A percentile compares a stretch with the other conserved stretches of the same genome.
Evolutionary conservation across 2,888 invertebrate species (phyloP).

Genomic region (Epirrita christyi): DNA sequence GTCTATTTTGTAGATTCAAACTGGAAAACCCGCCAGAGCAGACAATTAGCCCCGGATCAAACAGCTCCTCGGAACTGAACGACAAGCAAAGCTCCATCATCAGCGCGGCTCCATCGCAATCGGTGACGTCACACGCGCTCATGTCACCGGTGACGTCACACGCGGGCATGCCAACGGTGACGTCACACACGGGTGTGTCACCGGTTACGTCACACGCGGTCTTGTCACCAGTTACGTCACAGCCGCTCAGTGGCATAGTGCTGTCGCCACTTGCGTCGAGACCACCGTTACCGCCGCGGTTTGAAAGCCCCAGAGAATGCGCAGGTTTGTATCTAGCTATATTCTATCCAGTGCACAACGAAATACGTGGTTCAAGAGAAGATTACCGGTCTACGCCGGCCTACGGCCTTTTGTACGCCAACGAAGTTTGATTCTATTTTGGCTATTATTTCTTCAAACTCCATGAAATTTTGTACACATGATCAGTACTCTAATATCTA

Average conservation of each 20-base stretch:
- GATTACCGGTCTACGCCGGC: too few species aligned
- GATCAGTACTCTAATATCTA: too few species aligned
- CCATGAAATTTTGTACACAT: too few species aligned
- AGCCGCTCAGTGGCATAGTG: constrained; percentile 48
- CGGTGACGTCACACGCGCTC: constrained; percentile 38
- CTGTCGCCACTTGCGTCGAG: constrained; percentile 62
- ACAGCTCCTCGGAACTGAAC: constrained; percentile 79
- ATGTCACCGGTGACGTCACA: constrained; percentile 37
- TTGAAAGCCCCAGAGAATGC: constrained; percentile 69
- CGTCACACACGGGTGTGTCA: constrained; percentile 38
- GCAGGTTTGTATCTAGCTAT: constrained; percentile 48
- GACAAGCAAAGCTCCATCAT: constrained; percentile 77
- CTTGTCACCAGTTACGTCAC: constrained; percentile 35
- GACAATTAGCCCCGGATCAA: constrained; percentile 78
- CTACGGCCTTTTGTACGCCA: too few species aligned
- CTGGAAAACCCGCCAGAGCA: constrained; percentile 70
- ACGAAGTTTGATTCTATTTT: too few species aligned
- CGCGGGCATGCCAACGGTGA: constrained; percentile 26
- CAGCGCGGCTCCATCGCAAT: constrained; percentile 56
- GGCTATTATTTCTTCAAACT: too few species aligned
- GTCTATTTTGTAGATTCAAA: constrained; percentile 66
- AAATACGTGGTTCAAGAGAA: too few species aligned
- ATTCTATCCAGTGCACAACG: neutral
- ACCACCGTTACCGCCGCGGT: constrained; percentile 70
- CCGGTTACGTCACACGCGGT: constrained; percentile 30